Evolutionary conservation across 2,113 vertebrate species (phyloP).

Genomic region (Tragelaphus buxtoni): DNA sequence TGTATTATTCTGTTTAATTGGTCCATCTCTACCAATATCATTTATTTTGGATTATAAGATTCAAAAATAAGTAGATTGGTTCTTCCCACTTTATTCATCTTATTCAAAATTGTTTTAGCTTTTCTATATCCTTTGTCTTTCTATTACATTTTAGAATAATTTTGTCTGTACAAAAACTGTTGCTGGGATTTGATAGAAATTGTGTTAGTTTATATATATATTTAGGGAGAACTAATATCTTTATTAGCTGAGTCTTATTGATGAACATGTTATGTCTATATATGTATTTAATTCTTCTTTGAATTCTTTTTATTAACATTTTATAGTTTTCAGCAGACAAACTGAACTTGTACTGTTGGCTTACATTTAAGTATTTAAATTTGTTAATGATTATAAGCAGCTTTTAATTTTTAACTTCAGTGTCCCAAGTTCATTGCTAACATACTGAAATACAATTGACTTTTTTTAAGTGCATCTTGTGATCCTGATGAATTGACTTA

Average conservation of each 20-base stretch:
- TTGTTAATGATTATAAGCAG: neutral
- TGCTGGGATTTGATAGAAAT: neutral
- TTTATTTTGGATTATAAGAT: neutral
- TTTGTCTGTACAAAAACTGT: neutral
- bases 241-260: neutral
- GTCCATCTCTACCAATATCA: neutral
- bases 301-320: neutral
- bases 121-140: neutral
- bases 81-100: neutral
- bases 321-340: neutral
- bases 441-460: neutral
- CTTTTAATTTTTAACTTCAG: neutral
- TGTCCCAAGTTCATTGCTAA: neutral
- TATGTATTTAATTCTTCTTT: neutral
- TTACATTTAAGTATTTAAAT: neutral
- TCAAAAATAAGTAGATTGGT: neutral
- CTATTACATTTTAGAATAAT: neutral
- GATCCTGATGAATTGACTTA: neutral
- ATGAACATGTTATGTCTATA: neutral
- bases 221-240: neutral
- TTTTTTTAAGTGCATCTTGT: neutral
- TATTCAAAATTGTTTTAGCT: neutral
- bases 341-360: neutral
- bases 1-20: neutral
- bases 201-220: neutral